Base-by-base conservation (phyloP, 2,888 invertebrate genomes). In the Lepidonotus clava region DNA sequence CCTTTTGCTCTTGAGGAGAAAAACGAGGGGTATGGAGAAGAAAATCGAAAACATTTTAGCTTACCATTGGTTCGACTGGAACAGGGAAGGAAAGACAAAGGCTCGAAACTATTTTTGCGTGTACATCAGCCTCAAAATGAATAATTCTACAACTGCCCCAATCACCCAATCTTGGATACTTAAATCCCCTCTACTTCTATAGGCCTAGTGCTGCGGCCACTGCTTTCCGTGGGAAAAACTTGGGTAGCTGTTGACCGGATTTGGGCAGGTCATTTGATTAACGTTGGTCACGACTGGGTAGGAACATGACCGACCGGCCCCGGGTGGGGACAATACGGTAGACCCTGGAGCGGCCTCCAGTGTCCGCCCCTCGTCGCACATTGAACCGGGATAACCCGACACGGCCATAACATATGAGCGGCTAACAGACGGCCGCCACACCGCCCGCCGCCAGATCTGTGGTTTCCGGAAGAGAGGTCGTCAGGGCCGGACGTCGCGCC, bases 391-490 rank as follows among this genome's bases (percentile, higher is more conserved):
- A 38, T 21, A 38, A 71, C 34, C 71, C 36, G 18, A 11, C 71
- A 71, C 34, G n/a, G 21, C 34, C 71, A 36, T 71, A 71, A 71
- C 71, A 71, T 71, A 71, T 71, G 71, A 71, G 38, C 71, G 36
- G 24, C 71, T 38, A 18, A 11, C 36, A 34, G 71, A 11, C 36
- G 36, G 36, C 71, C 71, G 36, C 38, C 36, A 71, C 71, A 71
- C 71, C 71, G 21, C 36, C 38, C 11, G 36, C n/a, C 38, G 36
- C 71, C 71, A 71, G 71, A 36, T 71, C 71, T 71, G 71, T 71
- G 71, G 36, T 71, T 71, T 71, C 71, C 71, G 71, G 71, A 71
- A 71, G 71, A 71, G 71, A 71, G 71, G 71, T 71, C 71, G 71
- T 34, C 71, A 0, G 71, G 71, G 38, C 38, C 71, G 38, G 71